Conservation (phyloP, 2,113 vertebrate species). For the Picathartes gymnocephalus region DNA sequence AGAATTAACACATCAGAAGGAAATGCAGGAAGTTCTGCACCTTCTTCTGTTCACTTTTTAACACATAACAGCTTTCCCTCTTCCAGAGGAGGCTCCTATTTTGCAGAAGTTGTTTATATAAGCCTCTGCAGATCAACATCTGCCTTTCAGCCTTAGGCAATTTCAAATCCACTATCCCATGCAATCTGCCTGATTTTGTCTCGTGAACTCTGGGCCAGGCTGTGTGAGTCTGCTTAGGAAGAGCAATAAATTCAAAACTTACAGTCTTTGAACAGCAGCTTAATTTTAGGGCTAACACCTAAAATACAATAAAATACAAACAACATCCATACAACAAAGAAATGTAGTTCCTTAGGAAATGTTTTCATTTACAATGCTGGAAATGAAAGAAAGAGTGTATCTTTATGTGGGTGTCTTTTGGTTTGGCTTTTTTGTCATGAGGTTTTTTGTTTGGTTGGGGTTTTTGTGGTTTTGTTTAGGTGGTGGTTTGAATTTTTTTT, state of each 20-base stretch:
- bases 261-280: background rate
- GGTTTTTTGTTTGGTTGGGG: background rate
- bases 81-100: background rate
- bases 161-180: background rate
- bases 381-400: background rate
- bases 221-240: background rate
- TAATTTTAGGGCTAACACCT: background rate
- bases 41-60: background rate
- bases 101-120: background rate
- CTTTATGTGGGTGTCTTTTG: background rate
- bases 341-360: background rate
- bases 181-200: background rate
- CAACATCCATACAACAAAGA: background rate
- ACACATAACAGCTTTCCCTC: background rate
- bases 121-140: background rate
- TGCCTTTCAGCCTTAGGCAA: background rate
- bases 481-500: background rate
- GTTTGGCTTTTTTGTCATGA: background rate
- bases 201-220: background rate
- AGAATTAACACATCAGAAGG: slow-evolving; percentile 34
- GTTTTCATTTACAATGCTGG: background rate
- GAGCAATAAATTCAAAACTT: background rate
- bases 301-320: too few relatives aligned
- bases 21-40: background rate
- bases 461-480: background rate